Conservation (phyloP, 2,797 vertebrate species). For the Syngnathus rostellatus region DNA sequence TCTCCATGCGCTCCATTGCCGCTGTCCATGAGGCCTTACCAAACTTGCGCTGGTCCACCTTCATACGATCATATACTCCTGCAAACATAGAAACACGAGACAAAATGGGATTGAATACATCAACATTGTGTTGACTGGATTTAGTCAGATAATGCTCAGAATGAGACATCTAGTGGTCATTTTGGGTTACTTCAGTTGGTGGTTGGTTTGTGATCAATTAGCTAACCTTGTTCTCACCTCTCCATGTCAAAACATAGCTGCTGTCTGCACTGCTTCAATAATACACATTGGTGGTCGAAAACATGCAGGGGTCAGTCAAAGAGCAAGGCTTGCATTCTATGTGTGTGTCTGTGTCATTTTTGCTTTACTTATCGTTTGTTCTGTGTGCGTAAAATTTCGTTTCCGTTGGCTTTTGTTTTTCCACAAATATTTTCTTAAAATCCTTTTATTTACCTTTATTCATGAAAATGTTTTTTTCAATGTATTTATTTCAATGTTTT, state of each 20-base stretch:
- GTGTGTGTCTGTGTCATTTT: neutral
- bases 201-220: slow-evolving; percentile 43
- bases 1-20: slow-evolving; percentile 92
- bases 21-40: slow-evolving; percentile 92
- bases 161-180: slow-evolving; percentile 48
- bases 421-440: no score
- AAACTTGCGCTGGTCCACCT: slow-evolving; percentile 90
- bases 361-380: neutral
- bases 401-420: no score
- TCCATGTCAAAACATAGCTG: slow-evolving; percentile 21
- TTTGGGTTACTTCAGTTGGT: slow-evolving; percentile 4
- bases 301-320: slow-evolving; percentile 46
- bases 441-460: no score
- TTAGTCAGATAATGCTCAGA: slow-evolving; percentile 8
- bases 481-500: neutral
- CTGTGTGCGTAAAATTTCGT: no score
- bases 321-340: slow-evolving; percentile 13
- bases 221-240: slow-evolving; percentile 47
- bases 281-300: slow-evolving; percentile 18
- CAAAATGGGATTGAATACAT: no score
- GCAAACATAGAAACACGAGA: slow-evolving; percentile 7
- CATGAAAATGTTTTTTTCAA: neutral
- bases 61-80: slow-evolving; percentile 94
- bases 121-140: no score
- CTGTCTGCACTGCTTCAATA: slow-evolving; percentile 40